A percentile compares a stretch with the other conserved stretches of the same genome.
Evolutionary conservation across 1,140 invertebrate species (phyloP).

Genomic region (Lucilia sericata): DNA sequence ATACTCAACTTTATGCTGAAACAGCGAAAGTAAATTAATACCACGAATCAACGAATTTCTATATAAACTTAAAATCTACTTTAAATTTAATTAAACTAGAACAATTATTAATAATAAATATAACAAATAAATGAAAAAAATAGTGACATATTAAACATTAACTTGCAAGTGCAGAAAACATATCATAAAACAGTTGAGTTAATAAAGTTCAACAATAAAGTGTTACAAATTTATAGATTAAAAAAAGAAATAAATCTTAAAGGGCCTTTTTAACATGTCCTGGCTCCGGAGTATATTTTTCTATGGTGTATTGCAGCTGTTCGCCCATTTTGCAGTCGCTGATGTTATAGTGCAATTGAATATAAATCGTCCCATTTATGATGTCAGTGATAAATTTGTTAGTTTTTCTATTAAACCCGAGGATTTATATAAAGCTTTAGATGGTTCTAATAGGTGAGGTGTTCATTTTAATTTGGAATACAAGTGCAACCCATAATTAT

Average conservation of each 20-base stretch:
- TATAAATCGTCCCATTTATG: constrained; percentile 64
- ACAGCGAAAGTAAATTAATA: neutral
- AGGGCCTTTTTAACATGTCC: neutral
- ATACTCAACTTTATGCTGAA: neutral
- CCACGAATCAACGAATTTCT: neutral
- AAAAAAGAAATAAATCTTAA: neutral
- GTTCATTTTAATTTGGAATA: neutral
- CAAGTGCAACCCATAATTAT: neutral
- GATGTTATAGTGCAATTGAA: constrained; percentile 62
- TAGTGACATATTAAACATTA: neutral
- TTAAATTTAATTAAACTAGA: neutral
- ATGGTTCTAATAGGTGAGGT: constrained; percentile 54
- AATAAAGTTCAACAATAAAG: neutral
- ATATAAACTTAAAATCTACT: neutral
- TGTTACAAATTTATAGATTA: neutral
- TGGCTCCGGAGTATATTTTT: neutral
- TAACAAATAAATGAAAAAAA: neutral
- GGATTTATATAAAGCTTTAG: constrained; percentile 61
- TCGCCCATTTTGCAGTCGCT: constrained; percentile 22
- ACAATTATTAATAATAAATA: neutral
- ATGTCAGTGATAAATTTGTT: constrained; percentile 64
- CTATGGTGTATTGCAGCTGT: neutral
- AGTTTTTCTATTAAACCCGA: constrained; percentile 62
- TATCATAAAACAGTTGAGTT: neutral
- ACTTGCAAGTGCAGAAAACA: neutral